phyloP scores from a whole-genome alignment of 2,797 vertebrate genomes.

The Toxotes lorentzi region DNA sequence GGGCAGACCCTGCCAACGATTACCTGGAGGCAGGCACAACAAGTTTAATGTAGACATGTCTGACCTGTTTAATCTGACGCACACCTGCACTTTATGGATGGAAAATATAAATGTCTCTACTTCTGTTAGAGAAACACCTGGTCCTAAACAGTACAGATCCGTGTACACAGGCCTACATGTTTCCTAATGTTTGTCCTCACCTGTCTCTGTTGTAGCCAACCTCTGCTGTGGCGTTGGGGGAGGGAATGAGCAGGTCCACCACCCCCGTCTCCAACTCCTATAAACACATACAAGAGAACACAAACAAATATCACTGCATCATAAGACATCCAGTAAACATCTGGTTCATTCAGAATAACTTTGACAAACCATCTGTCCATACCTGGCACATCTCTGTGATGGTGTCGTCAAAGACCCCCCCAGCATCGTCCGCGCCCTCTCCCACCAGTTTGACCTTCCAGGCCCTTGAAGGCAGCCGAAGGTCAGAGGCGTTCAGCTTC shows the following conservation, averaged over 20 bases:
- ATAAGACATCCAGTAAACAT: not conserved
- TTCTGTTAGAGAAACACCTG: not conserved
- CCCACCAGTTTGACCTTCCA: constrained; percentile 91
- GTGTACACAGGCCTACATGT: too few species aligned
- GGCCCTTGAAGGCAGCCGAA: constrained; percentile 87
- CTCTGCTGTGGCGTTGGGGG: constrained; percentile 87
- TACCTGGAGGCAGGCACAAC: not conserved
- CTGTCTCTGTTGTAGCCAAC: constrained; percentile 89
- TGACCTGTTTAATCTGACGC: too few species aligned
- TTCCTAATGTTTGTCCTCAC: constrained; percentile 60
- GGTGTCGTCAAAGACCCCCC: constrained; percentile 89
- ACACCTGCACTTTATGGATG: too few species aligned
- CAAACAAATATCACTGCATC: not conserved
- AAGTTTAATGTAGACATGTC: not conserved
- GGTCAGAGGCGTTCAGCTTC: constrained; percentile 87
- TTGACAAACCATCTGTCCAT: not conserved
- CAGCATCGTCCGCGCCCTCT: constrained; percentile 87
- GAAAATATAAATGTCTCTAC: not conserved
- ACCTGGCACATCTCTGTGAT: constrained; percentile 92
- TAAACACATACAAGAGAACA: constrained; percentile 7
- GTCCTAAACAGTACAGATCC: not conserved
- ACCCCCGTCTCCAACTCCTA: constrained; percentile 88
- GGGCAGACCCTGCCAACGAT: not conserved
- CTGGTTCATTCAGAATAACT: not conserved
- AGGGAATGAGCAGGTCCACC: constrained; percentile 88